phyloP scores from a whole-genome alignment of 2,888 invertebrate species.

The Spisula subtruncata region DNA sequence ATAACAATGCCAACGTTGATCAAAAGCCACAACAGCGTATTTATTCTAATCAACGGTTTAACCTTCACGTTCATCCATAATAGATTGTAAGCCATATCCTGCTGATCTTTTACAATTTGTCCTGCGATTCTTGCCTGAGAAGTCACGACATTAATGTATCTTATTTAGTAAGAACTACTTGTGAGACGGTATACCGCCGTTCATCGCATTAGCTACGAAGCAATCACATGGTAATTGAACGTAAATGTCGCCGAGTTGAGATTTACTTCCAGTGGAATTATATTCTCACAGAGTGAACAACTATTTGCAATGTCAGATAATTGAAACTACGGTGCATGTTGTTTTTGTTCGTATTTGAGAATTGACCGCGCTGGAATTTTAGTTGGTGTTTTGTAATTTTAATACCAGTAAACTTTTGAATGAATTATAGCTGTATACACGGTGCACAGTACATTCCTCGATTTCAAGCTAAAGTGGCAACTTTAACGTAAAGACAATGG shows the following conservation, averaged over 20 bases:
- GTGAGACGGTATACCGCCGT: neutral
- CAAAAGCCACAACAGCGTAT: too few species aligned
- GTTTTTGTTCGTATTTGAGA: neutral
- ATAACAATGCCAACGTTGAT: too few species aligned
- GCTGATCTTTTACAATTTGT: neutral
- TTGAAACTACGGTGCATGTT: neutral
- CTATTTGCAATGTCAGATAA: neutral
- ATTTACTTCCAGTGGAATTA: neutral
- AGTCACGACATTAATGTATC: neutral
- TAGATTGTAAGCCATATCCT: neutral
- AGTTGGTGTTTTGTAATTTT: too few species aligned
- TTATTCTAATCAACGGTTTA: too few species aligned
- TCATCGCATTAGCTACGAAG: neutral
- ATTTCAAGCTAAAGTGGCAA: too few species aligned
- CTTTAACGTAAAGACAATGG: too few species aligned
- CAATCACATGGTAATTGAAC: neutral
- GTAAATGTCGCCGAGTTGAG: neutral
- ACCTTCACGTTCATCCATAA: neutral
- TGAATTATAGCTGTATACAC: too few species aligned
- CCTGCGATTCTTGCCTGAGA: neutral
- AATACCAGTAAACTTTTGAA: too few species aligned
- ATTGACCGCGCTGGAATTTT: too few species aligned
- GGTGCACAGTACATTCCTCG: too few species aligned
- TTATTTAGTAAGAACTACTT: neutral
- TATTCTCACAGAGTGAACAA: neutral